These are phyloP conservation scores for Otolemur garnettii DNA, from an alignment of 2,113 vertebrate genomes.

Conservation along the genomic window DNA sequence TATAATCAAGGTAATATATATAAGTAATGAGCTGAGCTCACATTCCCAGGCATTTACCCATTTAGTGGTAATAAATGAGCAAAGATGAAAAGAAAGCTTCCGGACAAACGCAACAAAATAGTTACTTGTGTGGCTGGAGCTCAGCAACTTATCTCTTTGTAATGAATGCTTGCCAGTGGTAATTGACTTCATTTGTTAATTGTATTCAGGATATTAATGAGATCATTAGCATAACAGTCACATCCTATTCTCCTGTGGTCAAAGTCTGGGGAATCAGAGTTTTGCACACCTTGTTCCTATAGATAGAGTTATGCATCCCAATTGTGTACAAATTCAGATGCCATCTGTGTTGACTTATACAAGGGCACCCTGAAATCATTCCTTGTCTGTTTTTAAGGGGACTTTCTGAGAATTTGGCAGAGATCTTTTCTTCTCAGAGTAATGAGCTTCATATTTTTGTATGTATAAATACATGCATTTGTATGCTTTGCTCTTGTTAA, in stretches of 20 bases:
- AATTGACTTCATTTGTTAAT: slow-evolving; percentile 88
- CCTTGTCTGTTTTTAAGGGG: slow-evolving; percentile 39
- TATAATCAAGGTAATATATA: slow-evolving; percentile 78
- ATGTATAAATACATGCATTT: not conserved
- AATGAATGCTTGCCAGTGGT: slow-evolving; percentile 87
- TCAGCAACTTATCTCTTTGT: slow-evolving; percentile 80
- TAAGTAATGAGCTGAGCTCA: slow-evolving; percentile 72
- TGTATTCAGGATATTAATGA: slow-evolving; percentile 90
- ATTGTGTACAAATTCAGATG: slow-evolving; percentile 80
- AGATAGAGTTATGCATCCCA: slow-evolving; percentile 83
- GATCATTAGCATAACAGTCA: slow-evolving; percentile 88
- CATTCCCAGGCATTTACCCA: slow-evolving; percentile 72
- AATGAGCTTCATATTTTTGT: slow-evolving; percentile 7
- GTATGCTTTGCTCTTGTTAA: not conserved
- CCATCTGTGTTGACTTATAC: slow-evolving; percentile 62
- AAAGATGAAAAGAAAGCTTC: slow-evolving; percentile 75
- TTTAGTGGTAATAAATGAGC: slow-evolving; percentile 72
- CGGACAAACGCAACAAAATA: slow-evolving; percentile 77
- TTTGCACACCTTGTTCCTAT: slow-evolving; percentile 80
- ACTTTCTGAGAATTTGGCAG: slow-evolving; percentile 42
- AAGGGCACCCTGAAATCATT: slow-evolving; percentile 50
- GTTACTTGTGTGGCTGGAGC: slow-evolving; percentile 80
- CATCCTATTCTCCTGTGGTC: slow-evolving; percentile 80
- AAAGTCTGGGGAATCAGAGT: slow-evolving; percentile 84
- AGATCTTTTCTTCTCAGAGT: slow-evolving; percentile 34